Conservation (phyloP, 2,113 vertebrate species). For the Rana temporaria region DNA sequence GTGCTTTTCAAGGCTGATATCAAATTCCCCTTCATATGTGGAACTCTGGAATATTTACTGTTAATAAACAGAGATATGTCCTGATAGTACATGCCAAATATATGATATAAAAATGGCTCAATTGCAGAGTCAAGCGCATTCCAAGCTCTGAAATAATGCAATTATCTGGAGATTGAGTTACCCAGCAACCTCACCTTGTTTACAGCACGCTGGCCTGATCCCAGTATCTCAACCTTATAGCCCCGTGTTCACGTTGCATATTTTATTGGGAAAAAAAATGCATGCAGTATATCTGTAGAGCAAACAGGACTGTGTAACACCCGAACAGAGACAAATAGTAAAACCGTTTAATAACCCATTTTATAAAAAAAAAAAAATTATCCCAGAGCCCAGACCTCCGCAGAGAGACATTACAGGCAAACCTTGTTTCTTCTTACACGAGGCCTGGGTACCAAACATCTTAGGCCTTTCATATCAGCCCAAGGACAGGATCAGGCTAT, state of each 20-base stretch:
- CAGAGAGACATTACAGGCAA: no score
- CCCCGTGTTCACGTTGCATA: constrained; percentile 38
- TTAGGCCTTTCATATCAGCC: no score
- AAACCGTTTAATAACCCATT: no score
- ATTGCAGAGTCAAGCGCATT: constrained; percentile 26
- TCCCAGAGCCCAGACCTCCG: no score
- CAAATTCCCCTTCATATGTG: constrained; percentile 33
- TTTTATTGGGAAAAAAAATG: constrained; percentile 31
- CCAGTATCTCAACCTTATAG: constrained; percentile 35
- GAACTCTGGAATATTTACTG: constrained; percentile 49
- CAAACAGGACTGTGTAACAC: not conserved
- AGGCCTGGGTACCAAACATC: no score
- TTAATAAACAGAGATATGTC: constrained; percentile 55
- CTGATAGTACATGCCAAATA: constrained; percentile 36
- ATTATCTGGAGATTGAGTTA: constrained; percentile 52
- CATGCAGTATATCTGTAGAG: not conserved
- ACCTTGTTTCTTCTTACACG: no score
- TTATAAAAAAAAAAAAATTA: no score
- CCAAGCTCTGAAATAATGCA: constrained; percentile 54
- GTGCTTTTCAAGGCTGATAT: constrained; percentile 20
- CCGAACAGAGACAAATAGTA: no score
- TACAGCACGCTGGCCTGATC: constrained; percentile 41
- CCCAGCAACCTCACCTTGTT: constrained; percentile 54
- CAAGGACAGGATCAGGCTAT: no score
- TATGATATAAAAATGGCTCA: constrained; percentile 56